Evolutionary conservation across 2,888 invertebrate species (phyloP).

Genomic region (Miltochrista miniata): DNA sequence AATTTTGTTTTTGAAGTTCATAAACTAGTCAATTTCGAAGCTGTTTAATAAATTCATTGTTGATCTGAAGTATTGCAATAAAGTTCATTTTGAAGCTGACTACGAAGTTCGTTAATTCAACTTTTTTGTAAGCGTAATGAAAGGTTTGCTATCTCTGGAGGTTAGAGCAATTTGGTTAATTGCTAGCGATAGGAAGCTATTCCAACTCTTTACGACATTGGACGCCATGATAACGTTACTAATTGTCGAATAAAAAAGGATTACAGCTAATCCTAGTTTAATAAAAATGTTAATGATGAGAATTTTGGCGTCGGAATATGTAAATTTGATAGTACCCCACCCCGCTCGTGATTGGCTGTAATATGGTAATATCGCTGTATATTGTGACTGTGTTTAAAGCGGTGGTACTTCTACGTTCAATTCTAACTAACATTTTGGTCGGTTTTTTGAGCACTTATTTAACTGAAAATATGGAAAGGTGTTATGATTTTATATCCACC

Average conservation of each 20-base stretch:
- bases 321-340: conserved; percentile 67
- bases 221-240: conserved; percentile 75
- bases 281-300: conserved; percentile 83
- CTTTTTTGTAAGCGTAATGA: conserved; percentile 58
- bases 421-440: conserved; percentile 12
- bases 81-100: conserved; percentile 11
- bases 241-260: conserved; percentile 84
- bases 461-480: neutral
- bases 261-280: conserved; percentile 79
- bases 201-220: conserved; percentile 81
- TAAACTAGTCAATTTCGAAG: conserved; percentile 18
- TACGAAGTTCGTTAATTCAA: conserved; percentile 19
- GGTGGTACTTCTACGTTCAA: conserved; percentile 21
- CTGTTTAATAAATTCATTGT: conserved; percentile 16
- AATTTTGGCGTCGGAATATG: conserved; percentile 72
- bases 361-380: conserved; percentile 35
- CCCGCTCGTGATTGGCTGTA: conserved; percentile 55
- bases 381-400: conserved; percentile 33
- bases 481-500: neutral
- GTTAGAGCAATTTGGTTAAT: conserved; percentile 73
- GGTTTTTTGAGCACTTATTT: conserved; percentile 5
- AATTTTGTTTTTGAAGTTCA: conserved; percentile 15
- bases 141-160: conserved; percentile 59
- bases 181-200: conserved; percentile 71
- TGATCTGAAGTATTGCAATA: conserved; percentile 9